phyloP scores from a whole-genome alignment of 2,113 vertebrate genomes.

The Plotosus lineatus region DNA sequence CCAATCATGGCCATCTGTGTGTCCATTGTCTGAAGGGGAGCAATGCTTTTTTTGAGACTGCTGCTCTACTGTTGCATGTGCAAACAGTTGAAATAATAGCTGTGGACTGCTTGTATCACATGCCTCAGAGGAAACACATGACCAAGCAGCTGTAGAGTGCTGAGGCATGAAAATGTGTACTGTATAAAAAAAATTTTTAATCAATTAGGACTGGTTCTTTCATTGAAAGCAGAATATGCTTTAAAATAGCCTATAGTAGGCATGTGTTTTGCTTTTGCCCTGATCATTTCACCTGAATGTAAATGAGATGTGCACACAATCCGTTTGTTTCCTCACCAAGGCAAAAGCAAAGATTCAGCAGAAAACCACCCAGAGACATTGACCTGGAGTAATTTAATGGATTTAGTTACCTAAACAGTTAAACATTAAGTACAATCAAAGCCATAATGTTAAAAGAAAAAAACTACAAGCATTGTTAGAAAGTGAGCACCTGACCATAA shows the following conservation, averaged over 20 bases:
- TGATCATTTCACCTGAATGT: too few species aligned
- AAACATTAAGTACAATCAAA: conserved; percentile 20
- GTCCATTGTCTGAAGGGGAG: too few species aligned
- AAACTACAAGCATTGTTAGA: conserved; percentile 3
- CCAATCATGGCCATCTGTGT: too few species aligned
- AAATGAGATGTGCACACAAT: neutral
- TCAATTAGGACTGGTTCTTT: neutral
- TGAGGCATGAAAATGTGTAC: too few species aligned
- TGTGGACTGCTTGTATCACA: too few species aligned
- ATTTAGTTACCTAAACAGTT: conserved; percentile 11
- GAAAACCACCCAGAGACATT: neutral
- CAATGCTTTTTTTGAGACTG: too few species aligned
- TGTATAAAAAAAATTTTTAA: neutral
- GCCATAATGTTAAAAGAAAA: neutral
- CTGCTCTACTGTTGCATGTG: too few species aligned
- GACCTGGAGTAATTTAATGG: neutral
- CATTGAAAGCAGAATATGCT: neutral
- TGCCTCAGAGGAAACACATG: too few species aligned
- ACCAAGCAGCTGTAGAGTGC: too few species aligned
- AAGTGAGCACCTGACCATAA: conserved; percentile 17
- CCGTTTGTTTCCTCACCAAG: too few species aligned
- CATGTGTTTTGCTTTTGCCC: neutral
- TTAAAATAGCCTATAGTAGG: neutral
- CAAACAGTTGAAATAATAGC: too few species aligned
- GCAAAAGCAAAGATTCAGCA: conserved; percentile 19